Evolutionary conservation across 2,888 invertebrate species (phyloP).

Genomic region (Nemotelus pantherinus): DNA sequence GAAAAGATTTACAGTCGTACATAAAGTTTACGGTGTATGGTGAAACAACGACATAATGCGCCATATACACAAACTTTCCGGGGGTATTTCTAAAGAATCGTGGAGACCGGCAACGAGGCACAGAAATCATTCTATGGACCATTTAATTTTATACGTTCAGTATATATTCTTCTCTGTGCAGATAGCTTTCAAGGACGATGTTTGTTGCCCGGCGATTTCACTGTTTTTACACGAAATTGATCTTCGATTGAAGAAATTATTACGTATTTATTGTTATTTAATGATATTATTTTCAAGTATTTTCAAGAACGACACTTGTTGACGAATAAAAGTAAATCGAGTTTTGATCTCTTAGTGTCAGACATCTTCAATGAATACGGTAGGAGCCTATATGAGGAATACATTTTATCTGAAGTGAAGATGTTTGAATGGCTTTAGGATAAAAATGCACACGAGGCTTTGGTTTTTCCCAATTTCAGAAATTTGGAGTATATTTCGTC

Average conservation of each 20-base stretch:
- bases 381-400: too few relatives aligned
- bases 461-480: background rate
- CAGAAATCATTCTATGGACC: slow-evolving; percentile 46
- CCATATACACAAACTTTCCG: slow-evolving; percentile 16
- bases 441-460: background rate
- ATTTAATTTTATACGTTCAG: slow-evolving; percentile 43
- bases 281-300: slow-evolving; percentile 49
- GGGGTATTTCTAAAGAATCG: slow-evolving; percentile 18
- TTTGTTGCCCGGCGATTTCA: slow-evolving; percentile 30
- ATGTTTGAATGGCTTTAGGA: background rate
- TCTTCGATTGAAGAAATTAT: slow-evolving; percentile 42
- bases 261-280: slow-evolving; percentile 50
- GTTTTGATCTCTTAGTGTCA: background rate
- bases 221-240: background rate
- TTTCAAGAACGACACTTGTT: slow-evolving; percentile 16
- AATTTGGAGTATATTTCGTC: background rate
- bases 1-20: slow-evolving; percentile 43
- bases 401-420: too few relatives aligned
- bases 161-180: slow-evolving; percentile 17
- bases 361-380: background rate
- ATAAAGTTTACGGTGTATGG: slow-evolving; percentile 45
- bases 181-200: background rate
- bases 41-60: slow-evolving; percentile 48
- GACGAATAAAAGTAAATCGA: background rate
- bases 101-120: background rate